Percentiles rank a stretch among this genome's conserved stretches.
Evolutionary conservation across 2,888 invertebrate species (phyloP).

Genomic region (Drosophila longiperda): DNA sequence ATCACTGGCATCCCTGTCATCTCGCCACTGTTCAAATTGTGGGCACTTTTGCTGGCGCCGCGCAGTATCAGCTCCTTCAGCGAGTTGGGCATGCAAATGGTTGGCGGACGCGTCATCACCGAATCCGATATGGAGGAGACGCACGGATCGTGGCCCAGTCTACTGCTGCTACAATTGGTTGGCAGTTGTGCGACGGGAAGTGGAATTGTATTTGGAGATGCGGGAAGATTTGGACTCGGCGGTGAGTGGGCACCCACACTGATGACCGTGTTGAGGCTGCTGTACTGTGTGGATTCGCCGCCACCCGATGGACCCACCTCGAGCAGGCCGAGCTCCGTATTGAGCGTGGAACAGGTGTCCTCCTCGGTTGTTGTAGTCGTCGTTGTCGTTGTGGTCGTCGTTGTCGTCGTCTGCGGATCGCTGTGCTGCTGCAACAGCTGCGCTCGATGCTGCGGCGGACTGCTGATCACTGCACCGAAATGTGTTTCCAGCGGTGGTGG

Average conservation of each 20-base stretch:
- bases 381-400: slow-evolving; percentile 69
- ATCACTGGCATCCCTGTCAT: slow-evolving; percentile 4
- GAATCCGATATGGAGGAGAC: slow-evolving; percentile 82
- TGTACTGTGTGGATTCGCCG: slow-evolving; percentile 77
- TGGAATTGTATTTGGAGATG: slow-evolving; percentile 23
- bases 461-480: slow-evolving; percentile 79
- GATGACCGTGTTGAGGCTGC: slow-evolving; percentile 81
- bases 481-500: slow-evolving; percentile 81
- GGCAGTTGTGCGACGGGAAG: slow-evolving; percentile 66
- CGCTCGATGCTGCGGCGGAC: slow-evolving; percentile 77
- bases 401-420: slow-evolving; percentile 82
- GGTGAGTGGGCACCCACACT: slow-evolving; percentile 73
- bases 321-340: slow-evolving; percentile 80
- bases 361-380: slow-evolving; percentile 82
- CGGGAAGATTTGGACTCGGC: slow-evolving; percentile 55
- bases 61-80: slow-evolving; percentile 83
- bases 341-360: slow-evolving; percentile 83
- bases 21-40: slow-evolving; percentile 50
- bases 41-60: slow-evolving; percentile 72
- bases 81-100: slow-evolving; percentile 83
- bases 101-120: slow-evolving; percentile 70
- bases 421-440: slow-evolving; percentile 83
- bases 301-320: slow-evolving; percentile 41
- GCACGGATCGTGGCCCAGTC: slow-evolving; percentile 78
- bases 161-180: slow-evolving; percentile 36